These are phyloP conservation scores for Nowickia ferox DNA, from an alignment of 2,888 invertebrate species.

Conservation along the genomic window DNA sequence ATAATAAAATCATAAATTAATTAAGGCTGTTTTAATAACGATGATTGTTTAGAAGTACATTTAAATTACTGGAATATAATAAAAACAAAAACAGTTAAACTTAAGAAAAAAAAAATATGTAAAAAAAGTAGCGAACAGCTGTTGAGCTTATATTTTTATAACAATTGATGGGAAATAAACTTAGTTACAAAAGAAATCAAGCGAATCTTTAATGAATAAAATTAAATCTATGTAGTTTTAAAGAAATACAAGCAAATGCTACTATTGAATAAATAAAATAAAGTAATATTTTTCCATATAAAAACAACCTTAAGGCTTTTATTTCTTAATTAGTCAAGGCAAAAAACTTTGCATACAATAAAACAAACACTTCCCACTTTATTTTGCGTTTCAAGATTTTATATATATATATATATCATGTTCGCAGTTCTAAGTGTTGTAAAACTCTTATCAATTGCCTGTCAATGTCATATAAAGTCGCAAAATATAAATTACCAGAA, in stretches of 20 bases:
- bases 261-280: conserved; percentile 22
- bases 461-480: conserved; percentile 64
- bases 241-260: background rate
- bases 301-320: conserved; percentile 10
- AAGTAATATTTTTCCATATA: conserved; percentile 21
- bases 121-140: conserved; percentile 43
- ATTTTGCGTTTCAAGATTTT: conserved; percentile 1
- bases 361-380: conserved; percentile 27
- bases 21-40: conserved; percentile 5
- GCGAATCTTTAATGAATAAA: background rate
- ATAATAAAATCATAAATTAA: conserved; percentile 46
- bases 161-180: conserved; percentile 61
- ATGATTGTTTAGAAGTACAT: background rate
- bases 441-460: conserved; percentile 60
- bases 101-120: background rate
- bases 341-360: conserved; percentile 31
- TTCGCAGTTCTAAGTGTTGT: conserved; percentile 28
- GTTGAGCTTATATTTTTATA: conserved; percentile 11
- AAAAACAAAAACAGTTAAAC: conserved; percentile 18
- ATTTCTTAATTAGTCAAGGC: conserved; percentile 34
- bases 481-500: conserved; percentile 51
- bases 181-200: conserved; percentile 12
- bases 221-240: background rate
- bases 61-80: conserved; percentile 12
- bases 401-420: background rate